These are phyloP conservation scores for Drosophila triauraria DNA, from an alignment of 1,140 invertebrate species.

Conservation along the genomic window DNA sequence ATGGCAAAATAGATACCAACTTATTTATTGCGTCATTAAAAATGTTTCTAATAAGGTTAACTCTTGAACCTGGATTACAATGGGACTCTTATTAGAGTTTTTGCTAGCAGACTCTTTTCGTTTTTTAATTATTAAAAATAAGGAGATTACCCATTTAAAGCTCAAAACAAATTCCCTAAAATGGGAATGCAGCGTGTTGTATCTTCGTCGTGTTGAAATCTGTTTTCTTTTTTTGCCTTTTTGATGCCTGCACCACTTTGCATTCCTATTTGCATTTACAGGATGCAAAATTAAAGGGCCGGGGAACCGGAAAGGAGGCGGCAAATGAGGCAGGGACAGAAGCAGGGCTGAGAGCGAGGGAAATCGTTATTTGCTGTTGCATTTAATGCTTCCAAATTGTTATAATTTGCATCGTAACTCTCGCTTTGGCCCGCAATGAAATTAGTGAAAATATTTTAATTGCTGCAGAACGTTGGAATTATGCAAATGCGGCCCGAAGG, in stretches of 20 bases:
- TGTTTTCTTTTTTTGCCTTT: constrained; percentile 27
- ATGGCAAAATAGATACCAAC: too few relatives aligned
- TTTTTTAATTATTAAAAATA: too few relatives aligned
- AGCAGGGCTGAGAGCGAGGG: not conserved
- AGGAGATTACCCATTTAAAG: not conserved
- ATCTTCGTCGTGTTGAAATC: constrained; percentile 6
- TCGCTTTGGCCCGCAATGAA: constrained; percentile 36
- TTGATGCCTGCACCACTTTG: constrained; percentile 32
- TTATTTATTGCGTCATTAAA: too few relatives aligned
- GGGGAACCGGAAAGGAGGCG: not conserved
- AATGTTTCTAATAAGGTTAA: too few relatives aligned
- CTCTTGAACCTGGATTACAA: too few relatives aligned
- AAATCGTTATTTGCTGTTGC: constrained; percentile 38
- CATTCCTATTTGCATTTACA: constrained; percentile 53
- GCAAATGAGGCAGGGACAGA: not conserved
- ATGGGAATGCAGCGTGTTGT: constrained; percentile 13
- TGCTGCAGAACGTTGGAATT: constrained; percentile 31
- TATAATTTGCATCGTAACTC: constrained; percentile 62
- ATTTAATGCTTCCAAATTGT: constrained; percentile 61
- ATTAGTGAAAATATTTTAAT: constrained; percentile 73
- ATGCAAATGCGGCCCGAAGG: constrained; percentile 34
- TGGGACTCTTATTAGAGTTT: too few relatives aligned
- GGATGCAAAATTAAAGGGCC: constrained; percentile 19
- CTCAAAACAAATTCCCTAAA: not conserved
- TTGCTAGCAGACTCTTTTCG: too few relatives aligned